A percentile compares a stretch with the other conserved stretches of the same genome.
Conservation (phyloP, 2,888 invertebrate genomes). For the Phymatocera aterrima region DNA sequence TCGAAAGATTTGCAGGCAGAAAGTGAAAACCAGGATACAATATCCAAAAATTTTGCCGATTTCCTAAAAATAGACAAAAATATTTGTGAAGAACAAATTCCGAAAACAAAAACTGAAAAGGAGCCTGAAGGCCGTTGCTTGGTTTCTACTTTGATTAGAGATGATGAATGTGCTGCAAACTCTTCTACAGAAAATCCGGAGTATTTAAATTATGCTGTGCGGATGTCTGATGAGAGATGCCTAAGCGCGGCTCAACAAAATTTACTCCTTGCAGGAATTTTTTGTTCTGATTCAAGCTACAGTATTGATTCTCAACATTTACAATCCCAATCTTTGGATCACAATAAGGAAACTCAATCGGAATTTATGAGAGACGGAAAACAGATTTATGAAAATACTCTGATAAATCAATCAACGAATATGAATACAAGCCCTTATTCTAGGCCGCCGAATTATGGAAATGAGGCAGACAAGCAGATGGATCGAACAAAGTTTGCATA, state of each 20-base stretch:
- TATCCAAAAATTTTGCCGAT: not conserved
- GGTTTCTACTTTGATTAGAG: not conserved
- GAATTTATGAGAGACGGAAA: not conserved
- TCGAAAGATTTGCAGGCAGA: not conserved
- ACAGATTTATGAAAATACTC: not conserved
- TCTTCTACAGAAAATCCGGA: not conserved
- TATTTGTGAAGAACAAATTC: not conserved
- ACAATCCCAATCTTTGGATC: not conserved
- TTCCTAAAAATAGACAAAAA: not conserved
- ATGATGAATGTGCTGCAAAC: not conserved
- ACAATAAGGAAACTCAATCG: not conserved
- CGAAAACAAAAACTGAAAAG: too few relatives aligned
- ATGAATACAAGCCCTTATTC: not conserved
- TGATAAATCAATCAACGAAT: not conserved
- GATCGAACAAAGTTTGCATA: not conserved
- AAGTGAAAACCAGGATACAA: not conserved
- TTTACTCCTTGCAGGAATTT: not conserved
- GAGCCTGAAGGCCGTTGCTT: not conserved
- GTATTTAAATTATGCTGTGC: not conserved
- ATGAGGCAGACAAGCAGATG: not conserved
- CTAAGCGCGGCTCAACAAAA: conserved; percentile 27
- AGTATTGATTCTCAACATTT: not conserved
- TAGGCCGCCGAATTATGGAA: not conserved
- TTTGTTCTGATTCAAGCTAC: not conserved
- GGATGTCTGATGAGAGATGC: not conserved